Base-by-base conservation (phyloP, 2,797 vertebrate species). In the Mormyrus proboscirostris region DNA sequence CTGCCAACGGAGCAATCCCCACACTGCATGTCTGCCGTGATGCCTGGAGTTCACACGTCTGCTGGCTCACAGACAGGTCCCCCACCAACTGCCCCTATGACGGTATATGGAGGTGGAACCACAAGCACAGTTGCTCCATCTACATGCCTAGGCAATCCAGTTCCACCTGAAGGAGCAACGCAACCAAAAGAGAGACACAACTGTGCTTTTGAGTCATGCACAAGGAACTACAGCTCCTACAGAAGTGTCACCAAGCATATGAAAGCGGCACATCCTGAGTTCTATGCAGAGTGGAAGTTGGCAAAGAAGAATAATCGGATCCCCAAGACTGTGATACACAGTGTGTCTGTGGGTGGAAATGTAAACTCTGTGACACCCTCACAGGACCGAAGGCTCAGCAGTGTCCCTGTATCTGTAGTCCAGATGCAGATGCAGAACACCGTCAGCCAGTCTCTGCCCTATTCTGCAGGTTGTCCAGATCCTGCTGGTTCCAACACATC, bases 201-300 rank as follows among this genome's bases (percentile, higher is more conserved):
- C 91, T 99, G 98, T 91, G 97, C 97, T 7, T 96, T 97, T 79
- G 97, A 97, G 84, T 96, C 95, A 0, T 99, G 98, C 90, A 95
- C 96, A 88, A 95, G 97, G 91, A 96, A 97, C 0, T 99, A 99
- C 91, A 98, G 98, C 93, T 98, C 97, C 0, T 95, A 96, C 19
- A 96, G 97, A 91, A 99, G 97, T 93, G 98, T 99, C 90, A 96
- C 96, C 84, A 99, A 99, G 92, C 98, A 99, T 91, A 99, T 99
- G 97, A 99, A 97, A 94, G 95, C 97, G 0, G 94, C 95, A 53
- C 98, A 99, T 91, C 96, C 97, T 25, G 98, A 98, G 33, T 98
- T 98, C 90, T 99, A 98, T 7, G 95, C 97, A 47, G 94, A 96
- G 82, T 98, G 98, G 96, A 99, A 98, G 94, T 92, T 97, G 89